Evolutionary conservation across 2,888 invertebrate genomes (phyloP), one percentile per base, ranked within the genome.

Genomic region (Drosophila niveifrons): DNA sequence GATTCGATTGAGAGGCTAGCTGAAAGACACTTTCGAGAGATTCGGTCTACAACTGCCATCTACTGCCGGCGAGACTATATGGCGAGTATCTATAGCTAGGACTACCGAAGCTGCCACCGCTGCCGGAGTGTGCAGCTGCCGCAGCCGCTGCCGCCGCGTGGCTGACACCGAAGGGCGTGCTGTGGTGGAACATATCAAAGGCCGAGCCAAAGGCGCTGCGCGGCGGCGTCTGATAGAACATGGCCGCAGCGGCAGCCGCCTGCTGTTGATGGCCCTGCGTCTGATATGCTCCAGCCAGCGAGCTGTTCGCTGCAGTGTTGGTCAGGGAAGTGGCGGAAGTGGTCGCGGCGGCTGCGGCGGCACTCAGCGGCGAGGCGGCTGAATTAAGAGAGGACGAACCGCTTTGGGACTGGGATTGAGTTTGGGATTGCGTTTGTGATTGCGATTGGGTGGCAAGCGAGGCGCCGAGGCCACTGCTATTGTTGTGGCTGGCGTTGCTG

Each of bases 131-230:
- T 10, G 87, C 89, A 23, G 74, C 90, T 46, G 88, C 91, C 39
- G 90, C 89, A 53, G 88, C 89, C 41, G 89, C 89, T 50, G 90
- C 89, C 57, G 91, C 90, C 65, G 88, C 90, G 66, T 86, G 86
- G 51, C 91, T 90, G 63, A 91, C 91, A 57, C 92, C 92, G 66
- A 92, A 92, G 66, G 92, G 92, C 44, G 92, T 92, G 78, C 92
- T 92, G 80, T 92, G 92, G 70, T 92, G 92, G 88, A 92, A 92
- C 91, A 92, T 92, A 89, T 92, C 92, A 80, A 92, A 92, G 80
- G 91, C 92, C 76, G 92, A 89, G 34, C 92, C 91, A 68, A 91
- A 92, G 46, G 90, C 90, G 55, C 84, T 66, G 61, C 92, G 89
- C 48, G 92, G 92, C 31, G 92, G 92, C 56, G 92, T 92, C 80